Conservation (phyloP, 2,888 invertebrate species). For the Troides aeacus region DNA sequence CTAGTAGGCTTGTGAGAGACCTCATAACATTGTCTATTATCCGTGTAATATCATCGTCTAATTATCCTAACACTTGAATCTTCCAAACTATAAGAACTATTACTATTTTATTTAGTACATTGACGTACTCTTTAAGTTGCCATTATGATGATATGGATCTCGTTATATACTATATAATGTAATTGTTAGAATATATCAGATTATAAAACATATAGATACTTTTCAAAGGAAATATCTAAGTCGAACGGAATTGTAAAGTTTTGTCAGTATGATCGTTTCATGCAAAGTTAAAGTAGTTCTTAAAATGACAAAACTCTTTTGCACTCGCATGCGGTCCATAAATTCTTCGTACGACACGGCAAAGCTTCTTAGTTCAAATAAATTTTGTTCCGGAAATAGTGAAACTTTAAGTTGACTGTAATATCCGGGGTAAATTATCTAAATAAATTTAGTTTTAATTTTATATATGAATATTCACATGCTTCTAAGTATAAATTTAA, state of each 20-base stretch:
- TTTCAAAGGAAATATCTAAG: neutral
- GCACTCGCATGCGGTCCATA: conserved; percentile 10
- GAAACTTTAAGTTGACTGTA: neutral
- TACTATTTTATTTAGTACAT: too few species aligned
- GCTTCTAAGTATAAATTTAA: neutral
- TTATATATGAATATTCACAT: neutral
- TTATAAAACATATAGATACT: too few species aligned
- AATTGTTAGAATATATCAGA: too few species aligned
- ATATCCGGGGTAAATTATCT: neutral
- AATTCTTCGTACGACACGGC: conserved; percentile 11
- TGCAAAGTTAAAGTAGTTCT: conserved; percentile 8
- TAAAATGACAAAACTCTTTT: conserved; percentile 16
- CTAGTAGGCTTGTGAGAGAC: too few species aligned
- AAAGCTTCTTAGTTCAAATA: conserved; percentile 24
- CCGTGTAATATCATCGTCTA: too few species aligned
- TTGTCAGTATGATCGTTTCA: conserved; percentile 3
- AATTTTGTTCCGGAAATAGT: conserved; percentile 9
- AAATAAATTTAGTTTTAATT: neutral
- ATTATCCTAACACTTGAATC: too few species aligned
- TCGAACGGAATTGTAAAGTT: conserved; percentile 1
- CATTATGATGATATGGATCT: too few species aligned
- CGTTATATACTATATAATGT: too few species aligned
- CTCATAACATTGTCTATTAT: too few species aligned
- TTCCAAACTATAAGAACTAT: too few species aligned
- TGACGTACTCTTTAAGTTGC: too few species aligned